Evolutionary conservation across 1,140 invertebrate species (phyloP), one percentile per base, ranked within the genome.

Genomic region (Drosophila biarmipes): DNA sequence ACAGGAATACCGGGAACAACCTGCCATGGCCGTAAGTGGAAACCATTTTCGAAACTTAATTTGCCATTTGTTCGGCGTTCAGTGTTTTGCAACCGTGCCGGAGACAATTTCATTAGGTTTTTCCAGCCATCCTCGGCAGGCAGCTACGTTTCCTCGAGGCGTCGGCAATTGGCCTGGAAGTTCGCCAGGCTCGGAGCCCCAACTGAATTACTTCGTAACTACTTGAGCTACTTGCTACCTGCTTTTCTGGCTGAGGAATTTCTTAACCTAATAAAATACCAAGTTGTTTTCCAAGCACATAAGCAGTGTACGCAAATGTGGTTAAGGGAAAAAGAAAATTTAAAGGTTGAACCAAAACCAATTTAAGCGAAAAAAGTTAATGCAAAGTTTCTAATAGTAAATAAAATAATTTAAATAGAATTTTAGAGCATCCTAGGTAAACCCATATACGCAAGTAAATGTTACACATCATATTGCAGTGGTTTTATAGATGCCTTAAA

Each of bases 21-120:
- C 45, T 63, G 71, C 37, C 46, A 51, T 17, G 53, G 37, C n/a
- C 35, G 51, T 63, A 53, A 37, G 71, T 54, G 51, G 55, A 73
- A 73, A 48, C 69, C 49, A 24, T 62, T 55, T 73, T 35, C 31
- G 21, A 61, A 73, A 73, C 49, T 42, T 73, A 55, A 73, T 54
- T 62, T 73, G 27, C 48, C 49, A 53, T 73, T 73, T 54, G 56
- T 73, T 54, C 17, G 15, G 27, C 21, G 46, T n/a, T n/a, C n/a
- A 42, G 24, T 61, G 49, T 68, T 68, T 55, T 71, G 40, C 27
- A 27, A 27, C 40, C 40, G 12, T 34, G 42, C 51, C 40, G 48
- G 49, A 49, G 54, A 73, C 69, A 73, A 54, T 63, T 63, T 73
- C 69, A 63, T 73, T 73, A 62, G 34, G 10, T 19, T 40, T 19